Evolutionary conservation across 2,113 vertebrate genomes (phyloP), one percentile per base, ranked within the genome.

Genomic region (Baryphthengus martii): DNA sequence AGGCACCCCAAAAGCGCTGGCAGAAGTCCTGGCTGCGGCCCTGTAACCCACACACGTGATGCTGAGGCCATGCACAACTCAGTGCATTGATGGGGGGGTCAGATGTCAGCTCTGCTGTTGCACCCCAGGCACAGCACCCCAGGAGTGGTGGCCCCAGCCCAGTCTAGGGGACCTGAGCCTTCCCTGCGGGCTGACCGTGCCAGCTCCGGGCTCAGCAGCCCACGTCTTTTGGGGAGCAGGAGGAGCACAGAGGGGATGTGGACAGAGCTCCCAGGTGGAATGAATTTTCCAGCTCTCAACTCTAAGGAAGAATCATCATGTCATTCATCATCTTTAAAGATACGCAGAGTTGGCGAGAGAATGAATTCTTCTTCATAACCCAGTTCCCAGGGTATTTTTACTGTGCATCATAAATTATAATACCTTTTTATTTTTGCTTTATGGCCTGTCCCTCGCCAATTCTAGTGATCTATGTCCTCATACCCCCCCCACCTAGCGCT

Each of bases 391-490:
- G 81, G 35, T 94, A 83, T 90, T 96, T 96, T 97, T 96, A 96
- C 91, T 95, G 95, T 74, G 52, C 80, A 82, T 89, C 97, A 95
- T 97, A 96, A 97, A 98, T 97, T 96, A 96, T 86, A 96, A 93
- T 95, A 96, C 96, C 94, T 74, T 92, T 97, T 97, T 96, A 96
- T 96, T 96, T 96, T 95, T 89, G n/a, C 94, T 97, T 98, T 97
- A 98, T 95, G 80, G 95, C 93, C 93, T 96, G 95, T 97, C 96
- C 95, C 95, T 95, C 28, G 79, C 89, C 49, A 16, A 93, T 97
- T 93, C 96, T 85, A 93, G 72, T 85, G 28, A 97, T 98, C 93
- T 97, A 96, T 88, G n/a, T 80, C 95, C 90, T 95, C 88, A 49
- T 86, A 61, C 75, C 85, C 68, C 42, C 85, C 50, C 37, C 53